Conservation (phyloP, 2,113 vertebrate genomes). For the Mormyrus lacerda region DNA sequence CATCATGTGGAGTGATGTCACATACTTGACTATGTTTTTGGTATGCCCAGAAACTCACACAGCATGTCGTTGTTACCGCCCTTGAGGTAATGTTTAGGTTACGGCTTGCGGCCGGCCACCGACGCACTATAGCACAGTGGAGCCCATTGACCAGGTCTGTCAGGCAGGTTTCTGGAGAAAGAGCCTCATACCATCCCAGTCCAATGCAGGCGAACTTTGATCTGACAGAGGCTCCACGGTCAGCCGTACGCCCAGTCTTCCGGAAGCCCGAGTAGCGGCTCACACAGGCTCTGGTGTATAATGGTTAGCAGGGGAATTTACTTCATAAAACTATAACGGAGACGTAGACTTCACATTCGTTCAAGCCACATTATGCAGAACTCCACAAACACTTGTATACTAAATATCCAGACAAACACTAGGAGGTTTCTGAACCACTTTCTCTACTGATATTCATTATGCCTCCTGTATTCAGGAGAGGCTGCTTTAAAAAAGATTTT, state of each 20-base stretch:
- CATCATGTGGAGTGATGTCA: neutral
- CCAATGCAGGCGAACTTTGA: conserved; percentile 22
- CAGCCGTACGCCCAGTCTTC: neutral
- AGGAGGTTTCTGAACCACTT: neutral
- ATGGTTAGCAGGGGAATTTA: neutral
- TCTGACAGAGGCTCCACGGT: neutral
- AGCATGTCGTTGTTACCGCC: conserved; percentile 40
- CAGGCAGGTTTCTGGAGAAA: neutral
- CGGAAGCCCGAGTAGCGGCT: neutral
- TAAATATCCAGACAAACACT: neutral
- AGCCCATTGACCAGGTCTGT: conserved; percentile 30
- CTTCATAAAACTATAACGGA: neutral
- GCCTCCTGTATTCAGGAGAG: neutral
- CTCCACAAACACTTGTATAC: neutral
- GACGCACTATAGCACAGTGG: conserved; percentile 38
- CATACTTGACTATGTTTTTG: neutral
- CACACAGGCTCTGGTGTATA: neutral
- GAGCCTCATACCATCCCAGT: neutral
- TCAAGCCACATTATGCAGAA: neutral
- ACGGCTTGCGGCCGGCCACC: conserved; percentile 28
- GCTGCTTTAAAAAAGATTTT: neutral
- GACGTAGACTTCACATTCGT: neutral
- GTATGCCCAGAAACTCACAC: conserved; percentile 33
- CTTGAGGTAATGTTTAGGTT: conserved; percentile 57
- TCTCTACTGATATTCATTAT: neutral